Conservation (phyloP, 2,888 invertebrate genomes). For the Cataglyphis altisquamis region DNA sequence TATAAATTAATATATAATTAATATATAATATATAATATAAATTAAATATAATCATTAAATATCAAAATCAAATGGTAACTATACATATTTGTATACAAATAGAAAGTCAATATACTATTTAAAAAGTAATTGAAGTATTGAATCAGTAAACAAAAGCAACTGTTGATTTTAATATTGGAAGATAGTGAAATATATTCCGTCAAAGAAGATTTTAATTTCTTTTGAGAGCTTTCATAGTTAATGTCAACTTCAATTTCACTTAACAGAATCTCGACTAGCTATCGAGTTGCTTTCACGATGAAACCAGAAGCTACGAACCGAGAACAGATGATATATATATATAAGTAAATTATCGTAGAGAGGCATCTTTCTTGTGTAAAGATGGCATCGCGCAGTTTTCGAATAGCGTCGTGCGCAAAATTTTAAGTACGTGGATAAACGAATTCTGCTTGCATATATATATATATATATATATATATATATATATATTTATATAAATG, state of each 20-base stretch:
- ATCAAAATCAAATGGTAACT: neutral
- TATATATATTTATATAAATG: neutral
- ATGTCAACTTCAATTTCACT: slow-evolving; percentile 31
- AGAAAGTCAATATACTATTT: neutral
- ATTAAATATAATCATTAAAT: neutral
- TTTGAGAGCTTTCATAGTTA: neutral
- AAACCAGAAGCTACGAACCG: neutral
- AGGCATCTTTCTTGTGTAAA: neutral
- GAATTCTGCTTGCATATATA: neutral
- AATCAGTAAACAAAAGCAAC: neutral
- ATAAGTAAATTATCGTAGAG: slow-evolving; percentile 34
- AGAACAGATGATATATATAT: neutral
- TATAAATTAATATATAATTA: too few species aligned
- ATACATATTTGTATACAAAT: neutral
- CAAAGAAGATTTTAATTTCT: neutral
- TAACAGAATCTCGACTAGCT: slow-evolving; percentile 26
- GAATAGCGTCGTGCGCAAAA: neutral
- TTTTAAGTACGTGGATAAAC: neutral
- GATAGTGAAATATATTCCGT: neutral
- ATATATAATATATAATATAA: neutral
- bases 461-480: too few species aligned
- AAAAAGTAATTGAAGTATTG: neutral
- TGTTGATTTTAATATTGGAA: neutral
- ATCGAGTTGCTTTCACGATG: neutral
- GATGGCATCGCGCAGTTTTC: slow-evolving; percentile 12